Percentiles rank a stretch among this genome's conserved stretches.
Conservation (phyloP, 2,113 vertebrate species). For the Platanista minor region DNA sequence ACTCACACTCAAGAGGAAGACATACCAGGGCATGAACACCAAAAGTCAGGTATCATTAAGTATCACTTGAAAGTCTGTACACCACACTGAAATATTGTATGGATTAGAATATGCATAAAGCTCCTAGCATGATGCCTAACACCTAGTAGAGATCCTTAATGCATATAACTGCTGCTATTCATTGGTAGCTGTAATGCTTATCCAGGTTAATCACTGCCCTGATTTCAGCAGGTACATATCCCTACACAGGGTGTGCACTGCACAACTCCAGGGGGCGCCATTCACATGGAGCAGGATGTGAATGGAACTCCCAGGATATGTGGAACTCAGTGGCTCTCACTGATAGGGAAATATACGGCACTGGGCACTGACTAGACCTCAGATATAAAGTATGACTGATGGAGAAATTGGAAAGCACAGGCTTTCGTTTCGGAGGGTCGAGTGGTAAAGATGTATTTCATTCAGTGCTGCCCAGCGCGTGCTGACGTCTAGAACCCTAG, state of each 20-base stretch:
- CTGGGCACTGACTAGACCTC: not conserved
- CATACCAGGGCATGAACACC: not conserved
- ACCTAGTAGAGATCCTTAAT: not conserved
- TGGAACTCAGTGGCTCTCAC: not conserved
- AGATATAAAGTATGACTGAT: too few species aligned
- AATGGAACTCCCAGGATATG: accelerated
- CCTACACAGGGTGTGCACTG: not conserved
- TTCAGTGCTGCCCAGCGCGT: accelerated
- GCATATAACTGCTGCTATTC: not conserved
- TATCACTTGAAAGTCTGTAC: not conserved
- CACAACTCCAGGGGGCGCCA: not conserved
- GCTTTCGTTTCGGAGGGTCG: not conserved
- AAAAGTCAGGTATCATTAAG: not conserved
- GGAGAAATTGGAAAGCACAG: not conserved
- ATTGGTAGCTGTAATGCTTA: not conserved
- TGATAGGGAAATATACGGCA: too few species aligned
- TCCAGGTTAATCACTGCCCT: not conserved
- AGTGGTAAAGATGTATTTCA: accelerated
- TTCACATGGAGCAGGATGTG: too few species aligned
- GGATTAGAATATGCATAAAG: not conserved
- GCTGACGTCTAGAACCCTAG: not conserved
- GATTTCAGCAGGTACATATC: not conserved
- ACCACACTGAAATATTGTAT: not conserved
- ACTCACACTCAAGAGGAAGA: not conserved
- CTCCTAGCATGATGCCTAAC: not conserved